A percentile compares a stretch with the other conserved stretches of the same genome.
Conservation (phyloP, 2,797 vertebrate species). For the Bradypodion pumilum region DNA sequence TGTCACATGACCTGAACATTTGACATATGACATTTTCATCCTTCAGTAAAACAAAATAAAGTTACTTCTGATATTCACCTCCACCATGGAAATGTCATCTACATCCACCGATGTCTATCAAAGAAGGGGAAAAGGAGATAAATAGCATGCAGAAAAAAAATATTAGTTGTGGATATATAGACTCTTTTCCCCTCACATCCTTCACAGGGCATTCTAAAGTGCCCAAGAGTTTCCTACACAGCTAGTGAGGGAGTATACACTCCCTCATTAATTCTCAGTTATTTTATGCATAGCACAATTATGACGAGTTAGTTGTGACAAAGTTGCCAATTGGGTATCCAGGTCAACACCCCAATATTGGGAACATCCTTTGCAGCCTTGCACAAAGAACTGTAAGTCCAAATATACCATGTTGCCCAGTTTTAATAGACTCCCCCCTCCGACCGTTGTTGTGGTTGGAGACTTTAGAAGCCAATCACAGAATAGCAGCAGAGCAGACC, state of each 20-base stretch:
- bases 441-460: too few species aligned
- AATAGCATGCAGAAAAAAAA: not conserved
- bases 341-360: not conserved
- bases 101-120: conserved; percentile 75
- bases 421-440: not conserved
- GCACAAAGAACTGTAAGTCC: not conserved
- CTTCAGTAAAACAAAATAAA: conserved; percentile 51
- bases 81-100: conserved; percentile 81
- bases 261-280: not conserved
- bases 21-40: conserved; percentile 69
- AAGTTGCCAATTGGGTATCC: not conserved
- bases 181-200: not conserved
- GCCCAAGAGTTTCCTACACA: too few species aligned
- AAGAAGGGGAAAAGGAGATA: not conserved
- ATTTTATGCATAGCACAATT: not conserved
- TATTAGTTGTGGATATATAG: not conserved
- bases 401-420: not conserved
- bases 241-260: too few species aligned
- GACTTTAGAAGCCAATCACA: not conserved
- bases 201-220: not conserved
- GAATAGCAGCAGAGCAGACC: not conserved
- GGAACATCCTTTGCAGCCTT: not conserved
- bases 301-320: not conserved
- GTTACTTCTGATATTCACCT: conserved; percentile 70
- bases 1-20: not conserved